Conservation (phyloP, 2,113 vertebrate species). For the Pogonocichla stellata region DNA sequence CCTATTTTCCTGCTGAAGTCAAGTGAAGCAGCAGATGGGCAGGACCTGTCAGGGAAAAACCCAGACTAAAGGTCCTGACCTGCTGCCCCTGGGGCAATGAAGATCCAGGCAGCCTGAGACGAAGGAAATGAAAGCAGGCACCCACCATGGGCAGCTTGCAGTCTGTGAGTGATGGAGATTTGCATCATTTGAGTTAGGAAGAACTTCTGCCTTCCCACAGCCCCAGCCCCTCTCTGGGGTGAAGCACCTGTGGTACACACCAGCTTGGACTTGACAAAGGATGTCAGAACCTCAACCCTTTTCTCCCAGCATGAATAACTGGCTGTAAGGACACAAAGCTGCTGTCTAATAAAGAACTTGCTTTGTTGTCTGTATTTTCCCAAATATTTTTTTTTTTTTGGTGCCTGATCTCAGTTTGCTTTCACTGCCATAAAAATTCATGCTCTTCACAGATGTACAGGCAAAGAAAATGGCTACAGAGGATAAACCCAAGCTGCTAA, state of each 20-base stretch:
- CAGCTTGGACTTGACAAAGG: accelerated
- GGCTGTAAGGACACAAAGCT: background rate
- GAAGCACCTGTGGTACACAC: background rate
- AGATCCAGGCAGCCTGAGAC: background rate
- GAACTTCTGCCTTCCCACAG: background rate
- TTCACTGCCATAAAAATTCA: background rate
- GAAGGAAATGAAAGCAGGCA: background rate
- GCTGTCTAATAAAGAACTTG: background rate
- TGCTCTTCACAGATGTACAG: background rate
- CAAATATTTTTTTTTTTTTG: background rate
- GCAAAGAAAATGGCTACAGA: background rate
- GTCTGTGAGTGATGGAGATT: background rate
- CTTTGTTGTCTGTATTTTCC: background rate
- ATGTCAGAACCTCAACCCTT: background rate
- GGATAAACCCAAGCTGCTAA: background rate
- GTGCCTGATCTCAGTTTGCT: background rate
- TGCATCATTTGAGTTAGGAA: background rate
- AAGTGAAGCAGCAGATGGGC: background rate
- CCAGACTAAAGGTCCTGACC: slow-evolving; percentile 1
- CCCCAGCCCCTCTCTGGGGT: background rate
- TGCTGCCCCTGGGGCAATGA: background rate
- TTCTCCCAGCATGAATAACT: background rate
- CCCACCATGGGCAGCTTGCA: background rate
- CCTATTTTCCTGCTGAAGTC: background rate
- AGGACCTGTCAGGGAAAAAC: background rate